Percentiles rank a stretch among this genome's conserved stretches.
Conservation (phyloP, 2,797 vertebrate genomes). For the Mormyrus hasselquistii region DNA sequence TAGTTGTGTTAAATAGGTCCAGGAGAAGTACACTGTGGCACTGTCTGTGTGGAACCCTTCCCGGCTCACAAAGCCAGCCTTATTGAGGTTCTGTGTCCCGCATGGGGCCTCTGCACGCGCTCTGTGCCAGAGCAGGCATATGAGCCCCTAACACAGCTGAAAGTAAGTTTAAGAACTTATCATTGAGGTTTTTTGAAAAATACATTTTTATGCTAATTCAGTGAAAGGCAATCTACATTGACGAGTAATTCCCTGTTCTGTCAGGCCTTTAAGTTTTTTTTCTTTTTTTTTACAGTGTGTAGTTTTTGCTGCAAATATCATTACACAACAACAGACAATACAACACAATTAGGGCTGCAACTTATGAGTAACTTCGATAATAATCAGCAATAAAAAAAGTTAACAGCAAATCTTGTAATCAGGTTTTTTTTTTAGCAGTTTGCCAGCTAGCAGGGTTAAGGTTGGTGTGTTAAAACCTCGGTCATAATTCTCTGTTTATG, state of each 20-base stretch:
- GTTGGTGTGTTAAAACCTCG: neutral
- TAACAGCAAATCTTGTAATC: neutral
- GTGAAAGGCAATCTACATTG: neutral
- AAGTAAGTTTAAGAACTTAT: neutral
- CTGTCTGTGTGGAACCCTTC: neutral
- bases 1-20: neutral
- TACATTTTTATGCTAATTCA: neutral
- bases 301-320: neutral
- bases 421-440: neutral
- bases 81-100: neutral
- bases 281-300: neutral
- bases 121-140: neutral
- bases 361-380: neutral
- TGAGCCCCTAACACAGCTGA: neutral
- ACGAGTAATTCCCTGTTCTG: neutral
- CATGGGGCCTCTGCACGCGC: neutral
- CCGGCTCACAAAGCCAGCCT: slow-evolving; percentile 12
- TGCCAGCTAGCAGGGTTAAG: neutral
- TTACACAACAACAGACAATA: neutral
- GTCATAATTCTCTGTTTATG: neutral
- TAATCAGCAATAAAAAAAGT: neutral
- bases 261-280: neutral
- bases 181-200: neutral
- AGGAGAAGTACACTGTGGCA: neutral
- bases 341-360: neutral